Evolutionary conservation across 2,113 vertebrate genomes (phyloP).

Genomic region (Nothobranchius kuhntae): DNA sequence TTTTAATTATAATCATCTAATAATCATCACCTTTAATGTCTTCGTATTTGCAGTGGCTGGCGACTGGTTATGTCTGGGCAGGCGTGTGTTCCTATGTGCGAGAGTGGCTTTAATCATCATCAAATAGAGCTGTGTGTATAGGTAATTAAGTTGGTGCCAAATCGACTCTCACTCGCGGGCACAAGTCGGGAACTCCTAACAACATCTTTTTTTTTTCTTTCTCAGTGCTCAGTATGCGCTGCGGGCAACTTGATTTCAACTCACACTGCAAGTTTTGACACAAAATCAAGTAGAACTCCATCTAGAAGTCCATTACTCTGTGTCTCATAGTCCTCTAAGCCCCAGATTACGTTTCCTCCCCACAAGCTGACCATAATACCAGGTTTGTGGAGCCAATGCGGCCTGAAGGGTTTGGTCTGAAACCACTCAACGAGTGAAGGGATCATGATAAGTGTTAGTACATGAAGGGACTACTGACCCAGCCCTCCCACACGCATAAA

Average conservation of each 20-base stretch:
- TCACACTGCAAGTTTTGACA: constrained; percentile 59
- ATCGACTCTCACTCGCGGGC: constrained; percentile 68
- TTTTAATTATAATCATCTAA: constrained; percentile 75
- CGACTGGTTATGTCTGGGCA: constrained; percentile 69
- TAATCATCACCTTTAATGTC: constrained; percentile 74
- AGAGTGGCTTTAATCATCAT: constrained; percentile 74
- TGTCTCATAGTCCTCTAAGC: constrained; percentile 53
- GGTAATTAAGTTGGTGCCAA: constrained; percentile 77
- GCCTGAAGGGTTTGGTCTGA: constrained; percentile 62
- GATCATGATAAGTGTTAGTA: constrained; percentile 61
- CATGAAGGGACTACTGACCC: constrained; percentile 28
- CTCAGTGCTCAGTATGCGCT: constrained; percentile 45
- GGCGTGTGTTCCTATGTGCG: constrained; percentile 45
- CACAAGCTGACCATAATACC: constrained; percentile 77
- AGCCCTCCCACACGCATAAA: constrained; percentile 14
- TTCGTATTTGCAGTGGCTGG: constrained; percentile 56
- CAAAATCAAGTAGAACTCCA: constrained; percentile 36
- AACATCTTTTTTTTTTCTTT: constrained; percentile 13
- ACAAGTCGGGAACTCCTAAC: constrained; percentile 52
- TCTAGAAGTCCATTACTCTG: constrained; percentile 55
- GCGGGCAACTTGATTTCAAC: constrained; percentile 45
- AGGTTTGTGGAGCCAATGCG: constrained; percentile 67
- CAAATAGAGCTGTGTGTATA: constrained; percentile 73
- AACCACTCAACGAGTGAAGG: constrained; percentile 62
- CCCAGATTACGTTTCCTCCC: constrained; percentile 60